These are phyloP conservation scores for Salarias fasciatus DNA, from an alignment of 2,797 vertebrate genomes.

Conservation along the genomic window DNA sequence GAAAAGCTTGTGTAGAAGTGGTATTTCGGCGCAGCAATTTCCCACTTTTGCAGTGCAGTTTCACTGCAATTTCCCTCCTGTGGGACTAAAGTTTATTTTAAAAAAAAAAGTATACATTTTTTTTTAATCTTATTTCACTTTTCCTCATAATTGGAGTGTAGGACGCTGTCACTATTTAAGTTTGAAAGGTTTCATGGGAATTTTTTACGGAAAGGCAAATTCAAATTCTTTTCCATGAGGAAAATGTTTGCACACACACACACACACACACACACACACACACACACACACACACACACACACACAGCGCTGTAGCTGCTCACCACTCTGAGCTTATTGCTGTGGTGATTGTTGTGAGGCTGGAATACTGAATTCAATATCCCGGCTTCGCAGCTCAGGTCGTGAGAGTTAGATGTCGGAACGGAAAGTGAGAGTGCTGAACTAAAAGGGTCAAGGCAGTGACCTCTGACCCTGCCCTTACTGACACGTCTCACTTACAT, in stretches of 20 bases:
- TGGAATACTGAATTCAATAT: not conserved
- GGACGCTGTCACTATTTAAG: not conserved
- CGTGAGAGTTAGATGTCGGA: constrained; percentile 15
- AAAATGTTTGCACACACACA: constrained; percentile 43
- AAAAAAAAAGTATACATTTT: no score
- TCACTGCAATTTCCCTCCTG: no score
- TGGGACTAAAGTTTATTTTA: no score
- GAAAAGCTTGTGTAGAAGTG: no score
- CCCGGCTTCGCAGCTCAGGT: constrained; percentile 6
- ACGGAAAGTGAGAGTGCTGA: constrained; percentile 47
- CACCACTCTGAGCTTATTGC: no score
- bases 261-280: not conserved
- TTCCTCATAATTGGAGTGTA: not conserved
- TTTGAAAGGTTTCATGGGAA: constrained; percentile 2
- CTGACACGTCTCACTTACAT: constrained; percentile 22
- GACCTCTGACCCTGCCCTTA: constrained; percentile 45
- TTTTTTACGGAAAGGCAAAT: constrained; percentile 67
- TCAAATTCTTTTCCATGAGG: constrained; percentile 66
- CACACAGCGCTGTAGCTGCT: not conserved
- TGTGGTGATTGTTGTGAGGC: no score
- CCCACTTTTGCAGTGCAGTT: no score
- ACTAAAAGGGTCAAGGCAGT: constrained; percentile 11
- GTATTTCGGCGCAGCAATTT: no score
- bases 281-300: no score
- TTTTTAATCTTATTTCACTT: not conserved